phyloP scores from a whole-genome alignment of 2,113 vertebrate species.

The Heterotis niloticus region DNA sequence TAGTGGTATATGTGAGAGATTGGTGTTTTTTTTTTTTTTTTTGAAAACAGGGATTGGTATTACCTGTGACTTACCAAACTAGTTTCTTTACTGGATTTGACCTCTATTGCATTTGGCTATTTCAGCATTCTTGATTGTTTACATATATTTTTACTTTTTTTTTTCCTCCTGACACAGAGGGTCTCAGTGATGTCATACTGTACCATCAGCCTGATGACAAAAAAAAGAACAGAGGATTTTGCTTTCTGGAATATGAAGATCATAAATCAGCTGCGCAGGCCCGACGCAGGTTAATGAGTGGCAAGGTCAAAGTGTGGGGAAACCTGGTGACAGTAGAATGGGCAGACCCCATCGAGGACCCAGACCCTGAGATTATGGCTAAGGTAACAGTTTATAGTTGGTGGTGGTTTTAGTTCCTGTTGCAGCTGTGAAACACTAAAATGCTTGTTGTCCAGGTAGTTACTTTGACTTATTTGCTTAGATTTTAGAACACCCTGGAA shows the following conservation, averaged over 20 bases:
- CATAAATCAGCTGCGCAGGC: conserved; percentile 98
- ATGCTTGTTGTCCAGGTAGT: too few species aligned
- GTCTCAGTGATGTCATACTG: conserved; percentile 98
- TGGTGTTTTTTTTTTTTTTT: background rate
- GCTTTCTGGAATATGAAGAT: conserved; percentile 98
- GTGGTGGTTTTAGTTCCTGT: background rate
- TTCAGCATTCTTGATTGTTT: background rate
- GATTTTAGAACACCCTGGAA: too few species aligned
- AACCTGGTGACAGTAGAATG: conserved; percentile 98
- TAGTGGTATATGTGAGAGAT: background rate
- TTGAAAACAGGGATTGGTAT: background rate
- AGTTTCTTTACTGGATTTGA: background rate
- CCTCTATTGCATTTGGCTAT: background rate
- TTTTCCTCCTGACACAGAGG: conserved; percentile 68
- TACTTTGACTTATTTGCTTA: too few species aligned
- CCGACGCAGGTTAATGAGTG: conserved; percentile 94
- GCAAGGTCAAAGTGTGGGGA: conserved; percentile 98
- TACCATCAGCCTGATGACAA: conserved; percentile 98
- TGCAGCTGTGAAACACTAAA: background rate
- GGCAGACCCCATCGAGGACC: conserved; percentile 98
- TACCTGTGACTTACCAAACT: background rate
- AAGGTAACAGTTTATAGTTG: conserved; percentile 71
- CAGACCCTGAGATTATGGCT: conserved; percentile 98
- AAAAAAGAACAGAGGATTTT: conserved; percentile 97
- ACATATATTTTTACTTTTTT: background rate